Conservation (phyloP, 1,140 invertebrate species). For the Phenacoccus solenopsis region DNA sequence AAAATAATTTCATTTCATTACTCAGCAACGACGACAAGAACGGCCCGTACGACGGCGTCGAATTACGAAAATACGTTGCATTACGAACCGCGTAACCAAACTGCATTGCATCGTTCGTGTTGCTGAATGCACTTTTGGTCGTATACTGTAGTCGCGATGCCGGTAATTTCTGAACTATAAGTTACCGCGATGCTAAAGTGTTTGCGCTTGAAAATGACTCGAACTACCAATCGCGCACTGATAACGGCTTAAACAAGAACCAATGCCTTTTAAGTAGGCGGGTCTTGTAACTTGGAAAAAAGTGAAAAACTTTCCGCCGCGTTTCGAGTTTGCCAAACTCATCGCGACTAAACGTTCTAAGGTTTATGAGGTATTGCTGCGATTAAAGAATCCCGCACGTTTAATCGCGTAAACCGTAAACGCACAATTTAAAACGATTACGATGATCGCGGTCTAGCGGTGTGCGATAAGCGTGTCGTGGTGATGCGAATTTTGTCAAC, state of each 20-base stretch:
- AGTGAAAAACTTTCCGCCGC: not conserved
- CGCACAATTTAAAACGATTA: not conserved
- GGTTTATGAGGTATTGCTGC: not conserved
- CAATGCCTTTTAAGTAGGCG: conserved; percentile 16
- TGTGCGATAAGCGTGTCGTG: too few relatives aligned
- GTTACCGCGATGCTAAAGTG: not conserved
- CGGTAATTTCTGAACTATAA: not conserved
- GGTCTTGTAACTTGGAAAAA: not conserved
- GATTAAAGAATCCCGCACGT: not conserved
- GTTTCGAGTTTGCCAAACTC: not conserved
- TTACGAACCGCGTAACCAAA: conserved; percentile 6
- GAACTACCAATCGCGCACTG: conserved; percentile 7
- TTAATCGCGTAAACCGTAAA: not conserved
- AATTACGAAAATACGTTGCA: not conserved
- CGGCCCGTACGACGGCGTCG: too few relatives aligned
- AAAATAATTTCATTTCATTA: not conserved
- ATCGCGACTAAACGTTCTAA: not conserved
- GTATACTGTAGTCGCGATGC: not conserved
- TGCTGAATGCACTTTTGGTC: conserved; percentile 1
- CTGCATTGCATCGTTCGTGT: conserved; percentile 12
- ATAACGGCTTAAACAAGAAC: conserved; percentile 5
- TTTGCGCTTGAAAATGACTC: conserved; percentile 13
- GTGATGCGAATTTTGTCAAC: too few relatives aligned
- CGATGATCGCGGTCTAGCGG: too few relatives aligned
- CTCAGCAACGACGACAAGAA: too few relatives aligned